phyloP scores from a whole-genome alignment of 2,797 vertebrate genomes.

The Dendrocincla fuliginosa region DNA sequence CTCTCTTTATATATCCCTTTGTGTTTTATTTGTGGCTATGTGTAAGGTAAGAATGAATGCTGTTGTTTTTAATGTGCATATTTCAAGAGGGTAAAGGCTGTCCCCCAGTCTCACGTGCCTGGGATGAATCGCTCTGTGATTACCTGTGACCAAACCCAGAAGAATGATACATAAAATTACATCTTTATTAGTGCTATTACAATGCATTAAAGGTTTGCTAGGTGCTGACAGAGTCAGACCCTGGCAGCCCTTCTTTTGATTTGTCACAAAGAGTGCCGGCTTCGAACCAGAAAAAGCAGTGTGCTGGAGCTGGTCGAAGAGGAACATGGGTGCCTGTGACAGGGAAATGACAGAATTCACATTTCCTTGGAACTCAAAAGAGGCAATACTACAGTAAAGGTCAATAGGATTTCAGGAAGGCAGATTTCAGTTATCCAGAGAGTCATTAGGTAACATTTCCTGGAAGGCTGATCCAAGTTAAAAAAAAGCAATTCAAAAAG shows the following conservation, averaged over 20 bases:
- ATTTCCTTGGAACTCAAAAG: neutral
- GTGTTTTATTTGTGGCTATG: neutral
- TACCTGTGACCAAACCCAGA: neutral
- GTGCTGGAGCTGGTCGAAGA: neutral
- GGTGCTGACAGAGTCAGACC: neutral
- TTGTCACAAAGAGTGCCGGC: neutral
- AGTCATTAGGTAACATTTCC: neutral
- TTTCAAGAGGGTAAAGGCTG: neutral
- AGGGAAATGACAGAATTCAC: neutral
- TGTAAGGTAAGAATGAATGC: neutral
- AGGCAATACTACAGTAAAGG: neutral
- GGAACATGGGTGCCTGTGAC: neutral
- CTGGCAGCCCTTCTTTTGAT: neutral
- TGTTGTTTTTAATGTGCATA: neutral
- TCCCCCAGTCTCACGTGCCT: neutral
- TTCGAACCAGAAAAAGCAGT: neutral
- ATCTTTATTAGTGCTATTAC: constrained; percentile 29
- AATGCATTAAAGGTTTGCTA: constrained; percentile 7
- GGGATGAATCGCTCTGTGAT: neutral
- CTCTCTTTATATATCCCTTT: neutral
- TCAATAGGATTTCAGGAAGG: neutral
- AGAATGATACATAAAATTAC: neutral
- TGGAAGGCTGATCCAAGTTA: neutral
- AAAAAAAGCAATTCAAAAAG: neutral
- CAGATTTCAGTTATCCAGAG: neutral